phyloP scores from a whole-genome alignment of 1,140 invertebrate genomes.

The Berghia stephanieae region DNA sequence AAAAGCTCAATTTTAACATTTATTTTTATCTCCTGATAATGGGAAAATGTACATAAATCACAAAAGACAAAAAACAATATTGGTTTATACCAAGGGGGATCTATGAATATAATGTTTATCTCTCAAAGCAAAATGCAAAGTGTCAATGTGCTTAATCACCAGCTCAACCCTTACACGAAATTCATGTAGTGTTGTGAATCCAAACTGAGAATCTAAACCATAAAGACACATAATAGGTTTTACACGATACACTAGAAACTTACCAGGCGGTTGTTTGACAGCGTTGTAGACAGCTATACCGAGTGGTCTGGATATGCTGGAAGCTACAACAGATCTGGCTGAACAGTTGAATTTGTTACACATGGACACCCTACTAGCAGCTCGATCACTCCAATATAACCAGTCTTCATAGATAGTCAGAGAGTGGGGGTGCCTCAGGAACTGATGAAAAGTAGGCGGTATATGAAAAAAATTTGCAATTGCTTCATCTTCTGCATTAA shows the following conservation, averaged over 20 bases:
- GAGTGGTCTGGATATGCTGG: constrained; percentile 85
- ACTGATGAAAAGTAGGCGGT: constrained; percentile 75
- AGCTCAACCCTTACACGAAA: too few relatives aligned
- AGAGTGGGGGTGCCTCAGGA: constrained; percentile 94
- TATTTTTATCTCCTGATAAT: too few relatives aligned
- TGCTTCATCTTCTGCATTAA: too few relatives aligned
- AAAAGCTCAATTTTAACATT: too few relatives aligned
- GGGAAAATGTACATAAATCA: too few relatives aligned
- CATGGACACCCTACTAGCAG: constrained; percentile 81
- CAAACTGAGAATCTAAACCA: neutral
- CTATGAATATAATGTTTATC: too few relatives aligned
- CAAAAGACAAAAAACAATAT: too few relatives aligned
- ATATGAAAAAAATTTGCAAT: too few relatives aligned
- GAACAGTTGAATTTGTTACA: constrained; percentile 84
- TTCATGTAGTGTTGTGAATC: too few relatives aligned
- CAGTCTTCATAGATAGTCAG: constrained; percentile 93
- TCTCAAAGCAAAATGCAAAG: too few relatives aligned
- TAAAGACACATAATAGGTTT: neutral
- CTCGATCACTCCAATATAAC: constrained; percentile 96
- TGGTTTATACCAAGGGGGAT: too few relatives aligned
- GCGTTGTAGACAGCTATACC: constrained; percentile 78
- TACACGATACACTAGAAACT: neutral
- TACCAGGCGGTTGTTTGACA: constrained; percentile 77
- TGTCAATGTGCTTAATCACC: too few relatives aligned
- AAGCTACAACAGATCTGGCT: constrained; percentile 85